Evolutionary conservation across 2,888 invertebrate species (phyloP).

Genomic region (Ornithoptera priamus): DNA sequence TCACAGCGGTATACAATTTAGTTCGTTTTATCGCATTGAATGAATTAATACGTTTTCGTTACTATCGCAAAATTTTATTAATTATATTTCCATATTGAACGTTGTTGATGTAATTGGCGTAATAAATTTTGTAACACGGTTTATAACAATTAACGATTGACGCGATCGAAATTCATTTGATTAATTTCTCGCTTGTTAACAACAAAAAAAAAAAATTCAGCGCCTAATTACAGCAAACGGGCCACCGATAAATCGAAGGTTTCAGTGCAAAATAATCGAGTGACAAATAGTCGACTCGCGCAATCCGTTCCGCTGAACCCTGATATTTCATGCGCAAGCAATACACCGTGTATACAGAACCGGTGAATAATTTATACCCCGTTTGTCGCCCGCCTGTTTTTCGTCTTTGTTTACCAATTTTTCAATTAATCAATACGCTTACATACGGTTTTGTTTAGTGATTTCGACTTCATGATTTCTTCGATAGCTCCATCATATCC

Average conservation of each 20-base stretch:
- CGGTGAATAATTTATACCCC: constrained; percentile 25
- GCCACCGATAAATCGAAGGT: constrained; percentile 19
- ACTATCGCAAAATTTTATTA: constrained; percentile 10
- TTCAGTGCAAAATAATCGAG: constrained; percentile 23
- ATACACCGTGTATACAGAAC: constrained; percentile 9
- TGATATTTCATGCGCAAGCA: constrained; percentile 27
- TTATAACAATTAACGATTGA: constrained; percentile 20
- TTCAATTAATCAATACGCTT: background rate
- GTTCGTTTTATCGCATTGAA: background rate
- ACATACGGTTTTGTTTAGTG: background rate
- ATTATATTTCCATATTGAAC: constrained; percentile 19
- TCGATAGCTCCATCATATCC: too few species aligned
- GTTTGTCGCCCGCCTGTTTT: constrained; percentile 26
- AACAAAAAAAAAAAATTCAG: constrained; percentile 18
- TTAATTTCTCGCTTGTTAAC: constrained; percentile 23
- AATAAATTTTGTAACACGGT: constrained; percentile 17
- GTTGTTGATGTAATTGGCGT: constrained; percentile 17
- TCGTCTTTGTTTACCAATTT: constrained; percentile 6
- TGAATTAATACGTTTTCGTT: constrained; percentile 16
- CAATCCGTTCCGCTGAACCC: constrained; percentile 28
- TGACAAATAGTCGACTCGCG: constrained; percentile 24
- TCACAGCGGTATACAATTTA: background rate
- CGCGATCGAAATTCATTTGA: constrained; percentile 22
- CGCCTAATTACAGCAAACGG: constrained; percentile 16
- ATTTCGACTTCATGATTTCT: too few species aligned